Conservation (phyloP, 2,113 vertebrate species). For the Sorex fumeus region DNA sequence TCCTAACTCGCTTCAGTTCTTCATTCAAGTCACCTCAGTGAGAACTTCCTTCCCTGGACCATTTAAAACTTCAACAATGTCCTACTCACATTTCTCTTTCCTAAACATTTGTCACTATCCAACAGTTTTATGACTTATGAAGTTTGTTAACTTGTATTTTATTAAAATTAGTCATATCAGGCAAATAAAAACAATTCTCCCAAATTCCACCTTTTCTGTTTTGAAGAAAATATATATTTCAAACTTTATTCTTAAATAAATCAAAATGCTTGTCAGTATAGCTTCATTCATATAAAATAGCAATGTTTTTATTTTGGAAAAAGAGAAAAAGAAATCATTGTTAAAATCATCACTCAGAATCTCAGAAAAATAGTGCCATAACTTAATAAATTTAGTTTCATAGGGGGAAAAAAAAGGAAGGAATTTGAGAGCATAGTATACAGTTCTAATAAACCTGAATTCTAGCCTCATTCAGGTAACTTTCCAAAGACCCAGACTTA, state of each 20-base stretch:
- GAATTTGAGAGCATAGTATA: neutral
- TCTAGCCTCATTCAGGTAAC: conserved; percentile 27
- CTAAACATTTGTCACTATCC: conserved; percentile 8
- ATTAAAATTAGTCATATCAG: conserved; percentile 1
- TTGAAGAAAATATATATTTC: conserved; percentile 36
- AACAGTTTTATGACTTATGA: conserved; percentile 2
- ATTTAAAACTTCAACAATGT: conserved; percentile 8
- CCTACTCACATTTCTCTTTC: neutral
- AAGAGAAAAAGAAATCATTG: neutral
- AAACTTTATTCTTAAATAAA: conserved; percentile 57
- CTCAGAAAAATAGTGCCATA: neutral
- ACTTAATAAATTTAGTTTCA: conserved; percentile 45
- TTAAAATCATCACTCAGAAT: neutral
- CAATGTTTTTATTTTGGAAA: conserved; percentile 13
- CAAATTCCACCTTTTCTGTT: conserved; percentile 9
- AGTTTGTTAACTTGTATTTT: conserved; percentile 23
- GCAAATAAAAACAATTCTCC: neutral
- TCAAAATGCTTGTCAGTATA: neutral
- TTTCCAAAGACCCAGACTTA: conserved; percentile 19
- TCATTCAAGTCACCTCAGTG: neutral
- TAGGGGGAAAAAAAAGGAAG: neutral
- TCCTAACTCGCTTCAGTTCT: neutral
- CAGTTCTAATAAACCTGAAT: neutral
- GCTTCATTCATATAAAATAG: conserved; percentile 5
- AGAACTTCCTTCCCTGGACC: neutral